phyloP scores from a whole-genome alignment of 1,140 invertebrate species.

The Sminthurides bifidus region DNA sequence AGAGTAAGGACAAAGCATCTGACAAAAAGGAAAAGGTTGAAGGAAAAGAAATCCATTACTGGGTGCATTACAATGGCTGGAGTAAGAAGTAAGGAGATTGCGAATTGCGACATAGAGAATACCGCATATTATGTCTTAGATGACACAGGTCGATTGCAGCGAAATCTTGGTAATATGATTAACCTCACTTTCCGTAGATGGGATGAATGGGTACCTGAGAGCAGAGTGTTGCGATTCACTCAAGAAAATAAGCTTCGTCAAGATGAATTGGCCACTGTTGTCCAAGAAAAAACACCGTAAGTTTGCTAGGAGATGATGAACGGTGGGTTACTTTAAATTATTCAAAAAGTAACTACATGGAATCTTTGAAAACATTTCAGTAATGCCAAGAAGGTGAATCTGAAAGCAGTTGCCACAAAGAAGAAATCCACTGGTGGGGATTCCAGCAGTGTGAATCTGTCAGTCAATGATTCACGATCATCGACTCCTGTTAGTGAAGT shows the following conservation, averaged over 20 bases:
- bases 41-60: constrained; percentile 75
- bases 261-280: no score
- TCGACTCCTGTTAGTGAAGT: constrained; percentile 44
- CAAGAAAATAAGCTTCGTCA: constrained; percentile 81
- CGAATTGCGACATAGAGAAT: no score
- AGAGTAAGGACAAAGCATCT: no score
- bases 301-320: constrained; percentile 2
- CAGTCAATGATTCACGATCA: constrained; percentile 46
- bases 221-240: constrained; percentile 81
- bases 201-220: constrained; percentile 97
- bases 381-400: constrained; percentile 22
- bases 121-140: no score
- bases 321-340: neutral
- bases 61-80: constrained; percentile 89
- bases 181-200: constrained; percentile 52
- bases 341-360: neutral
- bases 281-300: no score
- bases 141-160: no score
- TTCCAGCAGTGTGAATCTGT: constrained; percentile 21
- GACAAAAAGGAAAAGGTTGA: no score
- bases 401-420: constrained; percentile 6
- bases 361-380: constrained; percentile 11
- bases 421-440: constrained; percentile 19
- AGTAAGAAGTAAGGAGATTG: constrained; percentile 95
- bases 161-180: constrained; percentile 26